phyloP scores from a whole-genome alignment of 2,888 invertebrate genomes.

The Spisula solida region DNA sequence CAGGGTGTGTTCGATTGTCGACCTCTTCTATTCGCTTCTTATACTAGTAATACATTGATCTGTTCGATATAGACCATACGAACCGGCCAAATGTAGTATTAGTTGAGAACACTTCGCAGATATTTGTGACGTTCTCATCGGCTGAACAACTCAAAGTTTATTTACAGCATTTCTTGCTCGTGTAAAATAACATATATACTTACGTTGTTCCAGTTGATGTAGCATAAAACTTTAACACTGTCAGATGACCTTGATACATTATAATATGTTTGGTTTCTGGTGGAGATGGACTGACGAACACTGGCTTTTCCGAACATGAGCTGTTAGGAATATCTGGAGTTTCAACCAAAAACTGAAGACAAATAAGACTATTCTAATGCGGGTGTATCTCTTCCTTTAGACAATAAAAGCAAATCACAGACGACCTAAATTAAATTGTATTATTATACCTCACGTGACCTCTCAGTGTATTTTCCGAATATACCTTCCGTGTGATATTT shows the following conservation, averaged over 20 bases:
- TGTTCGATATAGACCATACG: background rate
- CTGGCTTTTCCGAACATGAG: conserved; percentile 49
- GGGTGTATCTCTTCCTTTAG: background rate
- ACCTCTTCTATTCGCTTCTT: background rate
- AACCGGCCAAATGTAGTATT: background rate
- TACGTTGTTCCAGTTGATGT: conserved; percentile 30
- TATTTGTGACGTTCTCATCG: background rate
- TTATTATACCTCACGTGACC: no score
- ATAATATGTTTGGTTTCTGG: background rate
- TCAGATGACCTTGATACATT: background rate
- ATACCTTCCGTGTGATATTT: no score
- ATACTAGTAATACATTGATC: no score
- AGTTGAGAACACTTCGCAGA: no score
- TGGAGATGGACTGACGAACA: conserved; percentile 49
- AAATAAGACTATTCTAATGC: background rate
- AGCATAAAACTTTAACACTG: conserved; percentile 18
- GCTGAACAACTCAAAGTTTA: background rate
- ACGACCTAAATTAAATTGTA: no score
- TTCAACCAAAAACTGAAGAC: conserved; percentile 46
- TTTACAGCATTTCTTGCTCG: no score
- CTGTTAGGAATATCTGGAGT: conserved; percentile 29
- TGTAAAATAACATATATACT: no score
- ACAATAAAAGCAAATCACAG: no score
- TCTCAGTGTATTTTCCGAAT: no score
- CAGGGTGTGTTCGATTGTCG: no score